Evolutionary conservation across 2,113 vertebrate genomes (phyloP).

Genomic region (Alouatta palliata): DNA sequence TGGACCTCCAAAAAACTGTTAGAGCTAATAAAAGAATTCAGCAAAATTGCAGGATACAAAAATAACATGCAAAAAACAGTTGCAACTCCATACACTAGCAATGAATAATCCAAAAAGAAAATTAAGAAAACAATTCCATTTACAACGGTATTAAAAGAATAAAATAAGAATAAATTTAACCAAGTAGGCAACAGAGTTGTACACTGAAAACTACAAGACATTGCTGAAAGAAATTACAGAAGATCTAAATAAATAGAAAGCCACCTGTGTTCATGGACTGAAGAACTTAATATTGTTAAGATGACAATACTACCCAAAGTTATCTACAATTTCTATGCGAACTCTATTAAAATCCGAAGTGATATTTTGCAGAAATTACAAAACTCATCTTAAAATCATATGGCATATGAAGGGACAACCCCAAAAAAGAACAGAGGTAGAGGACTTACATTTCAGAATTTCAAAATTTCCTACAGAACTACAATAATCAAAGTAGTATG

Average conservation of each 20-base stretch:
- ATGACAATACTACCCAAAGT: neutral
- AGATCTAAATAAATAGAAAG: neutral
- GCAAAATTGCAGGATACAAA: neutral
- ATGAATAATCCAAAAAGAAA: neutral
- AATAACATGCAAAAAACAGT: neutral
- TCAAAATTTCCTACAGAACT: neutral
- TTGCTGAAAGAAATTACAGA: neutral
- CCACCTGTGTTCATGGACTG: neutral
- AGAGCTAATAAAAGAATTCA: neutral
- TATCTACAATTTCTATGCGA: neutral
- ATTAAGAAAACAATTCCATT: neutral
- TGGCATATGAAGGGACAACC: neutral
- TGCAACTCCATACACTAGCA: neutral
- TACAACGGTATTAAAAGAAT: neutral
- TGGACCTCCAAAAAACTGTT: neutral
- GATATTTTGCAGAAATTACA: neutral
- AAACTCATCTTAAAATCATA: neutral
- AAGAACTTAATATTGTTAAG: neutral
- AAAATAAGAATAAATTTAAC: neutral
- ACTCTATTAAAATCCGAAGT: neutral
- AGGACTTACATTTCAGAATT: neutral
- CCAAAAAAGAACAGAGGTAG: neutral
- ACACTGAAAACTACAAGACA: neutral
- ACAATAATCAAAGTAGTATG: neutral
- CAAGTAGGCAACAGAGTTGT: neutral